Base-by-base conservation (phyloP, 2,797 vertebrate species). In the Echeneis naucrates region DNA sequence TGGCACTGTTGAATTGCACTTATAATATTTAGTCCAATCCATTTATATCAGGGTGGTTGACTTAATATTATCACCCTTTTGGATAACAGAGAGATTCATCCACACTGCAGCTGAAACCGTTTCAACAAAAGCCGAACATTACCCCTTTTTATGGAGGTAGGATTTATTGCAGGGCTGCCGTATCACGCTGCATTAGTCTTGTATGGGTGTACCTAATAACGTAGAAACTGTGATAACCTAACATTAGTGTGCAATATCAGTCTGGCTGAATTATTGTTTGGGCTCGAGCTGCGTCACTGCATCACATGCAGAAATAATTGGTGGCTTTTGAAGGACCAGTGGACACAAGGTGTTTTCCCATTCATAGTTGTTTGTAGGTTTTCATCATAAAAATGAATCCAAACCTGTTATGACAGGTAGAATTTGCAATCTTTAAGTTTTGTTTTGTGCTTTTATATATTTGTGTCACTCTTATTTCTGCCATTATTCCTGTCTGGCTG, bases 401-500 rank as follows among this genome's bases (percentile, higher is more conserved):
- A 51, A 8, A 45, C 10, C 23, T 7, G 47, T n/a, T n/a, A 9
- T 44, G 19, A 44, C 40, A 1, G 19, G 40, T 19, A 44, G 4
- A 14, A 38, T 14, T 54, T 58, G 37, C 23, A 48, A 58, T 13
- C 13, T 16, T 23, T 32, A 40, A 63, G 19, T 55, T 69, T 53
- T 56, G 33, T n/a, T n/a, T n/a, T n/a, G n/a, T n/a, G n/a, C n/a
- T n/a, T n/a, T n/a, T n/a, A n/a, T n/a, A n/a, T 52, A n/a, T 56
- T 16, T 54, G 13, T 65, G 53, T 9, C 8, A 14, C 17, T 64
- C 2, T 51, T 55, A 5, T 61, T 35, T 61, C 4, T 67, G 60
- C 56, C 68, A 72, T 32, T 75, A 38, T 82, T 62, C 57, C 48
- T 77, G 38, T 54, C 35, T 70, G 48, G 44, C 59, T 70, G 17